Evolutionary conservation across 2,888 invertebrate species (phyloP).

Genomic region (Nymphalis polychloros): DNA sequence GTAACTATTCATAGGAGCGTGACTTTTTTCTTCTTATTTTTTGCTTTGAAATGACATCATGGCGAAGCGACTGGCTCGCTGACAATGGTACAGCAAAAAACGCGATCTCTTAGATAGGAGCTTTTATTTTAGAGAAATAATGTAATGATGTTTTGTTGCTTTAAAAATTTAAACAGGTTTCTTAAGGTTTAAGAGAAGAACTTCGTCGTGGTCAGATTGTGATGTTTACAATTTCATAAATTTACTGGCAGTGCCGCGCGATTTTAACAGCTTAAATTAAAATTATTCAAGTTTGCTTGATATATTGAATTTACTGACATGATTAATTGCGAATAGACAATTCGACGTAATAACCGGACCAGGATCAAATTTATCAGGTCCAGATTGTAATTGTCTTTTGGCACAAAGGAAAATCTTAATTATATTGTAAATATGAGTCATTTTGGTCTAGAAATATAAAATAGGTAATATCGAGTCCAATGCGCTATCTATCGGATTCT

Average conservation of each 20-base stretch:
- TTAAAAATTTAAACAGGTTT: conserved; percentile 15
- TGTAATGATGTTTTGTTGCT: conserved; percentile 19
- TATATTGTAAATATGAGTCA: too few species aligned
- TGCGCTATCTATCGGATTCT: too few species aligned
- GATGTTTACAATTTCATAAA: background rate
- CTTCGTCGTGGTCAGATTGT: background rate
- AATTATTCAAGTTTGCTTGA: background rate
- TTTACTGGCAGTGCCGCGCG: background rate
- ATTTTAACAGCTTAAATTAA: too few species aligned
- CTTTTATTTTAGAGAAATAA: conserved; percentile 29
- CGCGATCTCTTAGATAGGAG: conserved; percentile 38
- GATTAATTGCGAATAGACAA: background rate
- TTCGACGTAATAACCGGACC: too few species aligned
- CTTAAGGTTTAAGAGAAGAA: background rate
- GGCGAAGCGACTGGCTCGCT: conserved; percentile 31
- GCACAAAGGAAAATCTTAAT: too few species aligned
- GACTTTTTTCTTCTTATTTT: conserved; percentile 33
- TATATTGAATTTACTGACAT: background rate
- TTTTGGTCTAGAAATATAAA: too few species aligned
- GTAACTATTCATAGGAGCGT: conserved; percentile 37
- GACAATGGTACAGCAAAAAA: conserved; percentile 41
- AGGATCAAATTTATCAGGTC: too few species aligned
- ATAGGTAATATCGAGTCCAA: too few species aligned
- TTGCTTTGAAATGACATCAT: conserved; percentile 44
- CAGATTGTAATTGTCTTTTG: too few species aligned